Percentiles rank a stretch among this genome's conserved stretches.
Conservation (phyloP, 30 jellyfish, hydroid and myxozoan genomes). For the Pelagia noctiluca region DNA sequence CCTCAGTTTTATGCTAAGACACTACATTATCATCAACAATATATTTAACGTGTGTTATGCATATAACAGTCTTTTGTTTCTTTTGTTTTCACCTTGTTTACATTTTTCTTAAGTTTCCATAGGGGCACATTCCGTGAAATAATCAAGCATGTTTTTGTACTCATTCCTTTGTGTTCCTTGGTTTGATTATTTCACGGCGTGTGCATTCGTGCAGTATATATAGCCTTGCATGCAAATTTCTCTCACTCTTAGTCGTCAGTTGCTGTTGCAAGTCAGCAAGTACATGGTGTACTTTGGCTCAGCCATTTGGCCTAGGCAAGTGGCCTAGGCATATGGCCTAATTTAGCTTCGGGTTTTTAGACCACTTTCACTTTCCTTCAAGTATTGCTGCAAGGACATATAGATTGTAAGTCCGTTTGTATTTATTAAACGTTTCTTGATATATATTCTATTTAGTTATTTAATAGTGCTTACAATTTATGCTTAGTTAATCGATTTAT, state of each 20-base stretch:
- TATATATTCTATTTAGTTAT: not conserved
- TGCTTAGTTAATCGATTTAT: not conserved
- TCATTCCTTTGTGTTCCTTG: not conserved
- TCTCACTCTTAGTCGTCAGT: not conserved
- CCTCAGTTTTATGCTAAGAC: too few relatives aligned
- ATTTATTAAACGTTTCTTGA: not conserved
- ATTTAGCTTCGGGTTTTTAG: not conserved
- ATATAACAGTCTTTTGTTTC: not conserved
- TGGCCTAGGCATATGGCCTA: slow-evolving; percentile 25
- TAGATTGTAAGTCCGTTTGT: slow-evolving; percentile 12
- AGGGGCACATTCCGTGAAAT: slow-evolving; percentile 8
- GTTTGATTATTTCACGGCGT: slow-evolving; percentile 15
- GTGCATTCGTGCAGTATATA: slow-evolving; percentile 20
- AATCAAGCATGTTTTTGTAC: slow-evolving; percentile 8
- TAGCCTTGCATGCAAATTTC: slow-evolving; percentile 3
- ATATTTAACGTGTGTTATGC: too few relatives aligned
- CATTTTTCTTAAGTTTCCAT: not conserved
- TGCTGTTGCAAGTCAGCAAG: not conserved
- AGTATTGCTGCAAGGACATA: slow-evolving; percentile 13
- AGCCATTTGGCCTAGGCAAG: slow-evolving; percentile 24
- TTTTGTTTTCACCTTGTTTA: not conserved
- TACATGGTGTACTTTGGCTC: not conserved
- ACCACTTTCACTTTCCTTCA: not conserved
- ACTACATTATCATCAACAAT: too few relatives aligned
- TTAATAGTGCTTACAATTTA: not conserved